These are phyloP conservation scores for Lethrus apterus DNA, from an alignment of 1,140 invertebrate genomes.

Conservation along the genomic window DNA sequence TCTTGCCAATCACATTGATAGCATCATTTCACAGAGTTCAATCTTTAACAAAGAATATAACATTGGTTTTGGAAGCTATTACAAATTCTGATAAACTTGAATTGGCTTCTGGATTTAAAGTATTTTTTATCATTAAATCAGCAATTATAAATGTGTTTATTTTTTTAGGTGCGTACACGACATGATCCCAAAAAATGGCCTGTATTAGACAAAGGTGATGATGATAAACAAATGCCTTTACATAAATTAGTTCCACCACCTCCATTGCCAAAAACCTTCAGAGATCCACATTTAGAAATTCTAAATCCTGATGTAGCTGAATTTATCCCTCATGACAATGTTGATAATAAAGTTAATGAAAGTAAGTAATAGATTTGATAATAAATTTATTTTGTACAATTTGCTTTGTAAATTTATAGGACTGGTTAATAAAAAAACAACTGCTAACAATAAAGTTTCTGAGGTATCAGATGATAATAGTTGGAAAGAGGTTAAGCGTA, in stretches of 20 bases:
- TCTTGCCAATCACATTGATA: constrained; percentile 85
- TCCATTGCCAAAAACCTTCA: constrained; percentile 50
- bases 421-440: too few relatives aligned
- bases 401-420: too few relatives aligned
- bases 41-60: constrained; percentile 75
- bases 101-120: constrained; percentile 64
- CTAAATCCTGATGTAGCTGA: constrained; percentile 82
- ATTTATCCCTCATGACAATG: constrained; percentile 56
- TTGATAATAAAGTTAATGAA: constrained; percentile 12
- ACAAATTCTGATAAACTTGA: constrained; percentile 76
- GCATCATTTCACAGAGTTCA: constrained; percentile 93
- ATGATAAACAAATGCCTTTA: constrained; percentile 47
- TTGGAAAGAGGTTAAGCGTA: constrained; percentile 37
- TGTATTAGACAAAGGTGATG: constrained; percentile 52
- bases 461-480: constrained; percentile 25
- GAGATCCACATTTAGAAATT: constrained; percentile 27
- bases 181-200: constrained; percentile 82
- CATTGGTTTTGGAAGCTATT: constrained; percentile 75
- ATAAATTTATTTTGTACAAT: too few relatives aligned
- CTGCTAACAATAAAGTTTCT: too few relatives aligned
- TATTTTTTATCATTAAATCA: constrained; percentile 31
- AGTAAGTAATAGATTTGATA: too few relatives aligned
- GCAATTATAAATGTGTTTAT: neutral
- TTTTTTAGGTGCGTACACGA: constrained; percentile 65
- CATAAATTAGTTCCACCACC: constrained; percentile 57